Conservation (phyloP, 2,113 vertebrate species). For the Speoplatyrhinus poulsoni region DNA sequence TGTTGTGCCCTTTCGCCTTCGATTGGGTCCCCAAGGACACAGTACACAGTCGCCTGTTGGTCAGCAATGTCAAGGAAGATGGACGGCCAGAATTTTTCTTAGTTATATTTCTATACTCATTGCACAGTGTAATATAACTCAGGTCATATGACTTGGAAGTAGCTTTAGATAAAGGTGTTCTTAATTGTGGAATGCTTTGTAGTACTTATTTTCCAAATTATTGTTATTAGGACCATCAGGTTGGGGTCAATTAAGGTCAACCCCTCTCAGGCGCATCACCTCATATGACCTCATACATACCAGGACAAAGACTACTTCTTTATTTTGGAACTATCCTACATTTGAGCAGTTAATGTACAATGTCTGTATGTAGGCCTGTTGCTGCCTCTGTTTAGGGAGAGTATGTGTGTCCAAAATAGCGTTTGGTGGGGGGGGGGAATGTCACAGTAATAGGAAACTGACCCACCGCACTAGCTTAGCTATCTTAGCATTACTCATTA, state of each 20-base stretch:
- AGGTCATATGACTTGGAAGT: no score
- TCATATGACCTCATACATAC: conserved; percentile 27
- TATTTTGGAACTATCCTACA: neutral
- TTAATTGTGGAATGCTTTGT: neutral
- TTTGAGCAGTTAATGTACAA: neutral
- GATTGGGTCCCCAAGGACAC: no score
- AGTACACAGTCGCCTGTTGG: no score
- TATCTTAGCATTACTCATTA: neutral
- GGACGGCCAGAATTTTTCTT: no score
- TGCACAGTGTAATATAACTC: no score
- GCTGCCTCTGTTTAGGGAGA: neutral
- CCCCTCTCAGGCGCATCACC: conserved; percentile 11
- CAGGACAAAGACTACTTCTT: conserved; percentile 4
- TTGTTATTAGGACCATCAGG: neutral
- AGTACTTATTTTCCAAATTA: neutral
- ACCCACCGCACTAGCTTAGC: neutral
- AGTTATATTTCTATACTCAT: no score
- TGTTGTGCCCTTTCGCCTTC: no score
- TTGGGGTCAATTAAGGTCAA: conserved; percentile 3
- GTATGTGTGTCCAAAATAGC: conserved; percentile 48
- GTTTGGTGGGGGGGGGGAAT: conserved; percentile 23
- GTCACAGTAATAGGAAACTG: conserved; percentile 51
- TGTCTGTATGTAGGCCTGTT: neutral
- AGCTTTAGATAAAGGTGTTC: no score
- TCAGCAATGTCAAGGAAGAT: no score